Conservation (phyloP, 2,888 invertebrate species). For the Caenorhabditis virilis region DNA sequence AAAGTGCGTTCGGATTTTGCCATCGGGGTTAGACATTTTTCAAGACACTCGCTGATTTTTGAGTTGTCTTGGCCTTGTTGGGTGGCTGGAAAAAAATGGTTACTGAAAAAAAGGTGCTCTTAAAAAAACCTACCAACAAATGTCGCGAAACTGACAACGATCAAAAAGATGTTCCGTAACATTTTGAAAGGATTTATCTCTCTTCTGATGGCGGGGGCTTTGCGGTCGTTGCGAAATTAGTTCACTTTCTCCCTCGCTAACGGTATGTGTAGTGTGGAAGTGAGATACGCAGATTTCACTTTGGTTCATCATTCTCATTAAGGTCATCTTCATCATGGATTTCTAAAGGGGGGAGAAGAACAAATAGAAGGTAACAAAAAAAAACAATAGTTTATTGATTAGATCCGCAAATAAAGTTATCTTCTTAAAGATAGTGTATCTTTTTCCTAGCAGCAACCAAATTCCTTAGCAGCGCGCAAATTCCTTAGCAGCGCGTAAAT, state of each 20-base stretch:
- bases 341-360: too few species aligned
- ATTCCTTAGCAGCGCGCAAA: too few species aligned
- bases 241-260: background rate
- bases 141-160: background rate
- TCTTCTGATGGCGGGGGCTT: background rate
- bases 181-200: background rate
- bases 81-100: background rate
- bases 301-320: too few species aligned
- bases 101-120: background rate
- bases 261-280: too few species aligned
- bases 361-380: too few species aligned
- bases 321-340: too few species aligned
- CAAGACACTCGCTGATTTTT: slow-evolving; percentile 51
- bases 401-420: too few species aligned
- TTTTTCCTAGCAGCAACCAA: too few species aligned
- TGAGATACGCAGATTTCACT: too few species aligned
- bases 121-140: background rate
- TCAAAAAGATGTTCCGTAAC: background rate
- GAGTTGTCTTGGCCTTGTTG: slow-evolving; percentile 7
- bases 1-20: slow-evolving; percentile 59
- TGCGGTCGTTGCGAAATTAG: background rate
- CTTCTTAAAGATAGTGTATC: too few species aligned
- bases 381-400: too few species aligned
- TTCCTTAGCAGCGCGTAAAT: too few species aligned
- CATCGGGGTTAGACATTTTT: slow-evolving; percentile 59